Conservation (phyloP, 2,113 vertebrate genomes). For the Myocastor coypus region DNA sequence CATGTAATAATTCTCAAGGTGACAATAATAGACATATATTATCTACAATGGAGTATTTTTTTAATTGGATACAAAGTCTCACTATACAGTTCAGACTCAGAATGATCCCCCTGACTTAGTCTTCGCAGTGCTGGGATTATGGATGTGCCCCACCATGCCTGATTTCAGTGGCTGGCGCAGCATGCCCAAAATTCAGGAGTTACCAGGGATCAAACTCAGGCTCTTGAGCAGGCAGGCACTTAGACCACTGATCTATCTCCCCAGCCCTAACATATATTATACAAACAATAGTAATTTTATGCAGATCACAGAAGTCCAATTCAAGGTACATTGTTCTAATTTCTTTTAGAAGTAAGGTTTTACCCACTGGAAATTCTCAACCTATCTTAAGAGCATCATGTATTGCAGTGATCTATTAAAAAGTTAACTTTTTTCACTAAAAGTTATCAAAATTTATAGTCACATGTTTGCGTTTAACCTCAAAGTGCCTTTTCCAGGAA, state of each 20-base stretch:
- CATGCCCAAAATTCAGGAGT: too few relatives aligned
- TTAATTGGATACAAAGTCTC: too few relatives aligned
- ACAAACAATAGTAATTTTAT: background rate
- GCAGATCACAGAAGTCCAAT: background rate
- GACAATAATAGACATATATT: background rate
- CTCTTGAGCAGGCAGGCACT: too few relatives aligned
- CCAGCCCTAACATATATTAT: background rate
- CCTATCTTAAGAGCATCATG: background rate
- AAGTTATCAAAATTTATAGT: slow-evolving; percentile 29
- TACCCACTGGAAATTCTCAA: background rate
- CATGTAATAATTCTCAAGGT: background rate
- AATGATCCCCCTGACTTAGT: too few relatives aligned
- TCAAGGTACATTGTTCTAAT: background rate
- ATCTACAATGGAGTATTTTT: too few relatives aligned
- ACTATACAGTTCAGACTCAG: too few relatives aligned
- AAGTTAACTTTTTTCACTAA: slow-evolving; percentile 48
- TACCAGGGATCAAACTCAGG: too few relatives aligned
- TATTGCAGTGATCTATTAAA: background rate
- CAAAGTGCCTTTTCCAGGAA: slow-evolving; percentile 68
- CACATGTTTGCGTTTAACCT: slow-evolving; percentile 49
- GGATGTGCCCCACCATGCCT: too few relatives aligned
- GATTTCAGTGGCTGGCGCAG: too few relatives aligned
- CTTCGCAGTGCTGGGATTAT: too few relatives aligned
- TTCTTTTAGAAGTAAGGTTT: background rate
- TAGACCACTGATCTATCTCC: too few relatives aligned